Conservation (phyloP, 2,888 invertebrate genomes). For the Tetropium fuscum region DNA sequence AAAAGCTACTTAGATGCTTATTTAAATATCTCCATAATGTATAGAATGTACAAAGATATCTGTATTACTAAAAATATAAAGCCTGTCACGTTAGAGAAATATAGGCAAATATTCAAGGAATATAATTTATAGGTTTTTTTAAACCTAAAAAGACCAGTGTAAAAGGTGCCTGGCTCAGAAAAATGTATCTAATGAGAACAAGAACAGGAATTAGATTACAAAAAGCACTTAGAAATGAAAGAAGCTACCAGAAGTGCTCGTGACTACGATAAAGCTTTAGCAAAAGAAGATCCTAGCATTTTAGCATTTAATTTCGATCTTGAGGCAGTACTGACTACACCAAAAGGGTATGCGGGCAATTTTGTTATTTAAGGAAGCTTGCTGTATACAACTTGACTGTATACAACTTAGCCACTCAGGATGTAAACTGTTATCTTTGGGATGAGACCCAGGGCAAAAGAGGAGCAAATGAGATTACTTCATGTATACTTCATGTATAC, state of each 20-base stretch:
- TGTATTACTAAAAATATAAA: slow-evolving; percentile 28
- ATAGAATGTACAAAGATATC: slow-evolving; percentile 41
- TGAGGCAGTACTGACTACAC: slow-evolving; percentile 50
- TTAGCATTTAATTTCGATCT: slow-evolving; percentile 53
- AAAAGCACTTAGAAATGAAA: slow-evolving; percentile 43
- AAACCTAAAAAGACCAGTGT: slow-evolving; percentile 49
- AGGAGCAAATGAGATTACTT: slow-evolving; percentile 19
- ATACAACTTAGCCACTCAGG: slow-evolving; percentile 54
- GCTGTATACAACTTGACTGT: slow-evolving; percentile 55
- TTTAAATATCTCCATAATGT: slow-evolving; percentile 43
- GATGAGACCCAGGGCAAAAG: slow-evolving; percentile 12
- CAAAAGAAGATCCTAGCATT: slow-evolving; percentile 35
- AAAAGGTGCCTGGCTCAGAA: slow-evolving; percentile 45
- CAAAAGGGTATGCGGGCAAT: slow-evolving; percentile 50
- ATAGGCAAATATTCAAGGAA: slow-evolving; percentile 31
- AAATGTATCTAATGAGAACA: slow-evolving; percentile 33
- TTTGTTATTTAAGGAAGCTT: slow-evolving; percentile 52
- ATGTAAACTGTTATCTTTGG: slow-evolving; percentile 47
- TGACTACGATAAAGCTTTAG: slow-evolving; percentile 49
- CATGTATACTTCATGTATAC: slow-evolving; percentile 14
- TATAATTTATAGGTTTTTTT: slow-evolving; percentile 47
- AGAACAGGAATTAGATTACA: slow-evolving; percentile 28
- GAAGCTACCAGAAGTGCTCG: slow-evolving; percentile 36
- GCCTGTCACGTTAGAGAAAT: slow-evolving; percentile 41
- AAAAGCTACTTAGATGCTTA: slow-evolving; percentile 37